These are phyloP conservation scores for Cephonodes hylas DNA, from an alignment of 2,888 invertebrate genomes.

Conservation along the genomic window DNA sequence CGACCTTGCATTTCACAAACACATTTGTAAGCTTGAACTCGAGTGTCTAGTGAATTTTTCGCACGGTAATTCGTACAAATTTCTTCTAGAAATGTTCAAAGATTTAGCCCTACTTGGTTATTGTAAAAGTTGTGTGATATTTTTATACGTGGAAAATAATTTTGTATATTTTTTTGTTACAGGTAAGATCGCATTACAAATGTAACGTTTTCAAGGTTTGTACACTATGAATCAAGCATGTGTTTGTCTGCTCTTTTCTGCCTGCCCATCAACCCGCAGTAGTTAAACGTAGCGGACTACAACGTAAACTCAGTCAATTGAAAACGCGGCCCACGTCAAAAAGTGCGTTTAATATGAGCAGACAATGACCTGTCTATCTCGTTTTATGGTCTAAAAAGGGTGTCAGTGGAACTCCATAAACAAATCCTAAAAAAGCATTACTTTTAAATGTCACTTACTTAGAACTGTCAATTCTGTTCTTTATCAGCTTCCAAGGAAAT, in stretches of 20 bases:
- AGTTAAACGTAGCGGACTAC: too few relatives aligned
- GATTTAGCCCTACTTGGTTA: not conserved
- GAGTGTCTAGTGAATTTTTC: not conserved
- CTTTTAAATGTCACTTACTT: slow-evolving; percentile 7
- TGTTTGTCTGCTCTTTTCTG: too few relatives aligned
- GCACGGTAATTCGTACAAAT: not conserved
- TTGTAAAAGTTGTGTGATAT: too few relatives aligned
- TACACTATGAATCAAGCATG: not conserved
- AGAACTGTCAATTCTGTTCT: slow-evolving; percentile 14
- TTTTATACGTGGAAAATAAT: not conserved
- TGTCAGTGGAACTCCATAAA: not conserved
- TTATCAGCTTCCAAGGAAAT: slow-evolving; percentile 21
- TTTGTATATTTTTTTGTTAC: not conserved
- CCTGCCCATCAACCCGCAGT: too few relatives aligned
- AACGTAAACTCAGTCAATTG: too few relatives aligned
- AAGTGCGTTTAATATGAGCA: too few relatives aligned
- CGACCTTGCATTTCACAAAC: not conserved
- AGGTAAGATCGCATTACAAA: not conserved
- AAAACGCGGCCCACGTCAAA: too few relatives aligned
- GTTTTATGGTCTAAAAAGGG: not conserved
- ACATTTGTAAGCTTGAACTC: not conserved
- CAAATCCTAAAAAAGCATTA: not conserved
- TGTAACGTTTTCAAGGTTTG: not conserved
- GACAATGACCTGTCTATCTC: not conserved
- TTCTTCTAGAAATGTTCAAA: not conserved